A percentile compares a stretch with the other conserved stretches of the same genome.
Conservation (phyloP, 2,113 vertebrate genomes). For the Irena cyanogastra region DNA sequence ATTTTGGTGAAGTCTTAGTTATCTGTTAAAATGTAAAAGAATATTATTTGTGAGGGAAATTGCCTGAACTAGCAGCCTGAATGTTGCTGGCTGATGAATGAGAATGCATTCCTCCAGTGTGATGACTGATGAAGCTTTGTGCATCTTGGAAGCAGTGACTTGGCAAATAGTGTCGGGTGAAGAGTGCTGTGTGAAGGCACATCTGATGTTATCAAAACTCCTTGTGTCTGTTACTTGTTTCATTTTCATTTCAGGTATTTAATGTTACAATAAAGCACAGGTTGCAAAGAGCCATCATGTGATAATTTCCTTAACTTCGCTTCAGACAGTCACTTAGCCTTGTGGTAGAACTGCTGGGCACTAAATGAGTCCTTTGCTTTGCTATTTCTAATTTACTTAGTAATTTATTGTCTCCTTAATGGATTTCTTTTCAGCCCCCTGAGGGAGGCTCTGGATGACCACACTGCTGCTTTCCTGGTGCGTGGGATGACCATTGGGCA, state of each 20-base stretch:
- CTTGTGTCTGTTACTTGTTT: neutral
- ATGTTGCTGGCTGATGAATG: neutral
- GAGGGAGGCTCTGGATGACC: conserved; percentile 76
- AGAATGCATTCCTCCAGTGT: neutral
- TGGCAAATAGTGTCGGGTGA: neutral
- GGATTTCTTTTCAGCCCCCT: conserved; percentile 67
- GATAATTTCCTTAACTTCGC: neutral
- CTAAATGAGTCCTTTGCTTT: neutral
- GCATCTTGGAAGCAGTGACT: neutral
- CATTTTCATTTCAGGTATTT: neutral
- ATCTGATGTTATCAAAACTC: neutral
- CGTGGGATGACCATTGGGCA: conserved; percentile 84
- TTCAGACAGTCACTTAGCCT: neutral
- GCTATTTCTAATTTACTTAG: neutral
- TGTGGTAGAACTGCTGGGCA: neutral
- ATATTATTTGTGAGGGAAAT: neutral
- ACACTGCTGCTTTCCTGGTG: conserved; percentile 83
- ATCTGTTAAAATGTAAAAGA: neutral
- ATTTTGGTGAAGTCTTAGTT: neutral
- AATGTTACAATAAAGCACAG: neutral
- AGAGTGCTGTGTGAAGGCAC: neutral
- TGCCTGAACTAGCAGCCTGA: neutral
- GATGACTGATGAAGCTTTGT: neutral
- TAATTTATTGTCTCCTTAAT: neutral
- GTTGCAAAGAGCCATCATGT: neutral